These are phyloP conservation scores for Syngnathus scovelli DNA, from an alignment of 2,113 vertebrate species.

Conservation along the genomic window DNA sequence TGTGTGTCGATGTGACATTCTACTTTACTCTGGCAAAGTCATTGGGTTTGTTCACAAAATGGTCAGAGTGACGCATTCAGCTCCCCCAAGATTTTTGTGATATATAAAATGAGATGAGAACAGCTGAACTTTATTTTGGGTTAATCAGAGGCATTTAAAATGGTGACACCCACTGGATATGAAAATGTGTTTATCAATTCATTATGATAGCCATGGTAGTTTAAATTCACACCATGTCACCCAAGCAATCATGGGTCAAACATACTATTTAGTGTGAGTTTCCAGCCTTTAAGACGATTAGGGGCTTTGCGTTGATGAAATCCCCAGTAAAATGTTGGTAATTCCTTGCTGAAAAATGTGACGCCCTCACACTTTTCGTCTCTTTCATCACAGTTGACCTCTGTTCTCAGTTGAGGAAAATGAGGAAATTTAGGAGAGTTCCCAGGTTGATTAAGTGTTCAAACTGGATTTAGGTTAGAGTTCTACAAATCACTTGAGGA, in stretches of 20 bases:
- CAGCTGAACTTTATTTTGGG: no score
- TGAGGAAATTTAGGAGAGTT: background rate
- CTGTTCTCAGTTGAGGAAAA: background rate
- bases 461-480: background rate
- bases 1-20: conserved; percentile 47
- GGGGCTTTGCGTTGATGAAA: background rate
- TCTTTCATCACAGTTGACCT: background rate
- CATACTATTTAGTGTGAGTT: background rate
- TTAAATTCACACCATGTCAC: background rate
- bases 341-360: background rate
- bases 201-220: no score
- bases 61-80: no score
- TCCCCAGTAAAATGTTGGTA: background rate
- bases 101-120: no score
- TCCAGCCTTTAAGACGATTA: conserved; percentile 3
- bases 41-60: conserved; percentile 15
- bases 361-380: background rate
- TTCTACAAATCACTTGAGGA: background rate
- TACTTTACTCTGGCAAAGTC: conserved; percentile 38
- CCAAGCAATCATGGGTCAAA: background rate
- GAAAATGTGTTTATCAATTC: no score
- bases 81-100: no score
- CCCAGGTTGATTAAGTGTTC: background rate
- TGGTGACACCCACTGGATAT: no score
- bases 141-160: no score